Percentiles rank a stretch among this genome's conserved stretches.
phyloP scores from a whole-genome alignment of 2,888 invertebrate genomes.

The Pristionchus maxplancki region DNA sequence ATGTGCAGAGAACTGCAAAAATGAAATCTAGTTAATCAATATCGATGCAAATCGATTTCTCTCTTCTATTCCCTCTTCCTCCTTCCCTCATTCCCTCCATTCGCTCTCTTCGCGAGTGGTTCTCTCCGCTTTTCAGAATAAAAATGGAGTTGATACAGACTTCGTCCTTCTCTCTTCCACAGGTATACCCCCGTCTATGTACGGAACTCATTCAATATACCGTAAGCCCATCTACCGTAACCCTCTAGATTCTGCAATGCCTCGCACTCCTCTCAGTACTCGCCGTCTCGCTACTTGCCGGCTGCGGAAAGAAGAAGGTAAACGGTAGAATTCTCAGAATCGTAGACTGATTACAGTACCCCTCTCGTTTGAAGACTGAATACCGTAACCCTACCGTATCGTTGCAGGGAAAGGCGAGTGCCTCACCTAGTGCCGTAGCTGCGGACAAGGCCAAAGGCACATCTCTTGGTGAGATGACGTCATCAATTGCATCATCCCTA shows the following conservation, averaged over 20 bases:
- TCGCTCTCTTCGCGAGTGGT: background rate
- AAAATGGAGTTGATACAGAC: background rate
- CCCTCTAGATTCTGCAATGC: background rate
- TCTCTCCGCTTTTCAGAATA: background rate
- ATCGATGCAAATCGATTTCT: background rate
- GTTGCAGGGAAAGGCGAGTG: background rate
- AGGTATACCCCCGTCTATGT: background rate
- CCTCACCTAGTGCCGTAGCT: background rate
- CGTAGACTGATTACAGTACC: background rate
- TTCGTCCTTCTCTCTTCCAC: background rate
- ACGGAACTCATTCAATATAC: background rate
- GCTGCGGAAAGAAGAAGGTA: slow-evolving; percentile 20
- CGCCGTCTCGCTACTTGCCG: background rate
- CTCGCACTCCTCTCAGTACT: background rate
- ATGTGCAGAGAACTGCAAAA: too few species aligned
- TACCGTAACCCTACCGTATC: background rate
- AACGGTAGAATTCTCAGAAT: background rate
- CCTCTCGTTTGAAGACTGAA: background rate
- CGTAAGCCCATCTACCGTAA: background rate
- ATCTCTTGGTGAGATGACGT: background rate
- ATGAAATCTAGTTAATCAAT: background rate
- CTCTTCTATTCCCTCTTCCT: background rate
- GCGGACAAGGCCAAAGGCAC: background rate
- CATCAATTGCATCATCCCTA: background rate
- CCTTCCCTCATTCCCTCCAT: background rate